Percentiles rank a stretch among this genome's conserved stretches.
phyloP scores from a whole-genome alignment of 2,113 vertebrate genomes.

The Caranx ignobilis region DNA sequence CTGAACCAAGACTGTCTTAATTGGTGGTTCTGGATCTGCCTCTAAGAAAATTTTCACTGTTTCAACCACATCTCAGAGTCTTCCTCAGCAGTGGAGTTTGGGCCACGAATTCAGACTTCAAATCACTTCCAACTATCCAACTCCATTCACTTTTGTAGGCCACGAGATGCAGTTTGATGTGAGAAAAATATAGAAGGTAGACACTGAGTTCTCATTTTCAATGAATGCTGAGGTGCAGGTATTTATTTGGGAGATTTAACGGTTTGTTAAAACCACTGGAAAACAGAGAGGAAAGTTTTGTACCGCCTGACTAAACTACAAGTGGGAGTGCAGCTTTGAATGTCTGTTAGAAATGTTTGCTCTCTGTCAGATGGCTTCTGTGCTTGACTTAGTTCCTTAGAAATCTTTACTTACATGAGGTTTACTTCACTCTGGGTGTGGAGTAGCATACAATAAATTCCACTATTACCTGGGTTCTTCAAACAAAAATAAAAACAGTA shows the following conservation, averaged over 20 bases:
- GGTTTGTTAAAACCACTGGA: not conserved
- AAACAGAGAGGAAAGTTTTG: not conserved
- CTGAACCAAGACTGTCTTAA: not conserved
- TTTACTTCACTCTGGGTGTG: slow-evolving; percentile 16
- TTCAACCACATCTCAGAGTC: not conserved
- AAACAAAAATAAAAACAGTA: not conserved
- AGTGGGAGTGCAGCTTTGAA: not conserved
- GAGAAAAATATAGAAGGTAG: not conserved
- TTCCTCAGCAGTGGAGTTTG: not conserved
- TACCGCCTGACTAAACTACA: not conserved
- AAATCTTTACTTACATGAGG: slow-evolving; percentile 1
- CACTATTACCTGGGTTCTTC: not conserved
- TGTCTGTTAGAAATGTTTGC: not conserved
- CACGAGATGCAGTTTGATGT: not conserved
- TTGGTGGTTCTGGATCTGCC: not conserved
- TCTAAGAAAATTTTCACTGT: not conserved
- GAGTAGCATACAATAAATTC: not conserved
- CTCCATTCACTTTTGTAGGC: not conserved
- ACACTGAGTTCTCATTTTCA: not conserved
- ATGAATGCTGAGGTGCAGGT: not conserved
- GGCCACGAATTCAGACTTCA: not conserved
- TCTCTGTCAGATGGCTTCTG: not conserved
- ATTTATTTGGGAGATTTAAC: not conserved
- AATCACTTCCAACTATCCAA: not conserved
- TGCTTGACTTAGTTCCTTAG: not conserved